phyloP scores from a whole-genome alignment of 2,113 vertebrate genomes.

The Onychorhynchus coronatus region DNA sequence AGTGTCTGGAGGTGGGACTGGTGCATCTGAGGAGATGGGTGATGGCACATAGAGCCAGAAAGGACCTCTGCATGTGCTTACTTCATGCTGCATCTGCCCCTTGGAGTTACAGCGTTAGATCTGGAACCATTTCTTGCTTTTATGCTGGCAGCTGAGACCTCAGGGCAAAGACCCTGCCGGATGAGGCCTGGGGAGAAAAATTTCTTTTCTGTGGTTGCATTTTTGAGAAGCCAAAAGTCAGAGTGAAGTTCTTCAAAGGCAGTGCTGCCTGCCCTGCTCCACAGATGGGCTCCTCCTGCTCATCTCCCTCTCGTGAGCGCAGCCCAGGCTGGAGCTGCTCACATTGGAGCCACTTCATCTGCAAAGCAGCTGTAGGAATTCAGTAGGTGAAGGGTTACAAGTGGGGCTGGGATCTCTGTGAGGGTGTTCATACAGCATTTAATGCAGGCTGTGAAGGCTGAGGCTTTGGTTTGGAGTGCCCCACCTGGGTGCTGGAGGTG shows the following conservation, averaged over 20 bases:
- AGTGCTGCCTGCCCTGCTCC: background rate
- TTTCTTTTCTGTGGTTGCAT: background rate
- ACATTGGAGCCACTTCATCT: background rate
- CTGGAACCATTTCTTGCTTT: background rate
- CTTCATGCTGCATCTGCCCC: background rate
- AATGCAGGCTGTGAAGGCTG: background rate
- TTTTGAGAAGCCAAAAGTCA: background rate
- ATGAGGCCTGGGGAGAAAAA: conserved; percentile 18
- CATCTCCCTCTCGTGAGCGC: background rate
- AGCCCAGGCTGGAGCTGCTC: background rate
- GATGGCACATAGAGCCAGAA: background rate
- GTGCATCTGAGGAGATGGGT: background rate
- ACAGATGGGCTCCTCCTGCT: background rate
- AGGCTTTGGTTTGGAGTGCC: background rate
- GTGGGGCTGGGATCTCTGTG: background rate
- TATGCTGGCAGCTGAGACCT: background rate
- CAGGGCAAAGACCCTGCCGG: background rate
- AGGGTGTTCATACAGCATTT: background rate
- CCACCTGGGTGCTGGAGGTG: background rate
- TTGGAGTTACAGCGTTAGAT: background rate
- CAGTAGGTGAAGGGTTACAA: background rate
- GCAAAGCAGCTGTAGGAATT: background rate
- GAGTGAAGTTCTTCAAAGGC: conserved; percentile 35
- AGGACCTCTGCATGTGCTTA: background rate
- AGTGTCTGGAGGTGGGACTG: background rate